A percentile compares a stretch with the other conserved stretches of the same genome.
Conservation (phyloP, 2,888 invertebrate genomes). For the Caenorhabditis afra region DNA sequence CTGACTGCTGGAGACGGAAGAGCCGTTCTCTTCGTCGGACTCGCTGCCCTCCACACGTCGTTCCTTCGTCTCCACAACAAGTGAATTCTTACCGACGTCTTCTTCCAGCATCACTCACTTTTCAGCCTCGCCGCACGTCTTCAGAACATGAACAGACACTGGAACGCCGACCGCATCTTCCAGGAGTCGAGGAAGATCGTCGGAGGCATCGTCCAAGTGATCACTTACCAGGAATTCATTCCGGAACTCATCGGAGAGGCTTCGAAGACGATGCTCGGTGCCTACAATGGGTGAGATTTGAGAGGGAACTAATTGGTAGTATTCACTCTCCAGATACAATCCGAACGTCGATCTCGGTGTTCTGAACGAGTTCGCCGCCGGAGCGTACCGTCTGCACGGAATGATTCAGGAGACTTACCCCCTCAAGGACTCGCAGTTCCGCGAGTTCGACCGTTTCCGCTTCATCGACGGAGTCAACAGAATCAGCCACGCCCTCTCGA, state of each 20-base stretch:
- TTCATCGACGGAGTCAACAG: conserved; percentile 70
- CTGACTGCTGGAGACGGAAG: conserved; percentile 76
- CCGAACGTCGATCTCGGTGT: conserved; percentile 89
- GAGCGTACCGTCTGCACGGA: conserved; percentile 93
- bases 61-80: conserved; percentile 94
- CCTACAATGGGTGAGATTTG: conserved; percentile 85
- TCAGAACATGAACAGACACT: conserved; percentile 79
- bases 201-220: conserved; percentile 75
- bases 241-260: conserved; percentile 88
- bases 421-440: conserved; percentile 69
- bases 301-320: background rate
- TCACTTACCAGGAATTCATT: conserved; percentile 87
- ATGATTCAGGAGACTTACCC: conserved; percentile 86
- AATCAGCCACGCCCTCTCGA: conserved; percentile 44
- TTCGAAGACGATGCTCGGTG: conserved; percentile 86
- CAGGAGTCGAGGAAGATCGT: conserved; percentile 82
- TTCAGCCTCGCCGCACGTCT: conserved; percentile 76
- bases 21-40: conserved; percentile 80
- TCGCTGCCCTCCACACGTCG: conserved; percentile 84
- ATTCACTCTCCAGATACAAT: conserved; percentile 84
- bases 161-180: conserved; percentile 76
- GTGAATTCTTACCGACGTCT: no score
- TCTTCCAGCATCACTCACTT: no score
- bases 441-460: conserved; percentile 65
- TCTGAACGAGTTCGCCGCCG: conserved; percentile 96